A percentile compares a stretch with the other conserved stretches of the same genome.
Evolutionary conservation across 2,888 invertebrate genomes (phyloP).

Genomic region (Tinea semifulvella): DNA sequence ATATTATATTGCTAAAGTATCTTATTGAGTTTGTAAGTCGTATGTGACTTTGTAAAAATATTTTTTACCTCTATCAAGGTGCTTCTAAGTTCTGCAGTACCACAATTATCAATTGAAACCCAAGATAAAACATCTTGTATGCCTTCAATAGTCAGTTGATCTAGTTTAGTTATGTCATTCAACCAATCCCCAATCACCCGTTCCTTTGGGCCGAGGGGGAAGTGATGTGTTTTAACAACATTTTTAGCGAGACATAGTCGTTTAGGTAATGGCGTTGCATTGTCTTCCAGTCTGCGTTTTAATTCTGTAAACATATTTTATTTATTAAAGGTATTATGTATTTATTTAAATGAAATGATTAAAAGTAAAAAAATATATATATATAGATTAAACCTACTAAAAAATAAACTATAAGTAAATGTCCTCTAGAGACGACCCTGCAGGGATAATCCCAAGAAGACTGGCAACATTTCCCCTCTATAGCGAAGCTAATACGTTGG

Average conservation of each 20-base stretch:
- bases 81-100: not conserved
- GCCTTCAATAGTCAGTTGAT: slow-evolving; percentile 33
- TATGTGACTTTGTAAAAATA: not conserved
- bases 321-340: too few species aligned
- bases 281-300: slow-evolving; percentile 49
- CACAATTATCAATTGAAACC: slow-evolving; percentile 24
- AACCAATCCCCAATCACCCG: slow-evolving; percentile 61
- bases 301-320: slow-evolving; percentile 58
- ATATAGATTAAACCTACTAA: too few species aligned
- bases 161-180: slow-evolving; percentile 31
- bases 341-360: too few species aligned
- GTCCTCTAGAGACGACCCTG: too few species aligned
- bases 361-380: too few species aligned
- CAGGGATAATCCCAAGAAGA: too few species aligned
- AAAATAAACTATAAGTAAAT: too few species aligned
- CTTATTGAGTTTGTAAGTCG: too few species aligned
- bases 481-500: too few species aligned
- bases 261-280: slow-evolving; percentile 50
- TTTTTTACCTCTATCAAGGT: not conserved
- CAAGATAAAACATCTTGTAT: slow-evolving; percentile 40
- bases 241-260: slow-evolving; percentile 64
- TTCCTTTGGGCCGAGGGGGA: slow-evolving; percentile 57
- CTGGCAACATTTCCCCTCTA: too few species aligned
- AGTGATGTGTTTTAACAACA: slow-evolving; percentile 50
- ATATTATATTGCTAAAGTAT: too few species aligned